A percentile compares a stretch with the other conserved stretches of the same genome.
phyloP scores from a whole-genome alignment of 2,797 vertebrate species.

The Miichthys miiuy region DNA sequence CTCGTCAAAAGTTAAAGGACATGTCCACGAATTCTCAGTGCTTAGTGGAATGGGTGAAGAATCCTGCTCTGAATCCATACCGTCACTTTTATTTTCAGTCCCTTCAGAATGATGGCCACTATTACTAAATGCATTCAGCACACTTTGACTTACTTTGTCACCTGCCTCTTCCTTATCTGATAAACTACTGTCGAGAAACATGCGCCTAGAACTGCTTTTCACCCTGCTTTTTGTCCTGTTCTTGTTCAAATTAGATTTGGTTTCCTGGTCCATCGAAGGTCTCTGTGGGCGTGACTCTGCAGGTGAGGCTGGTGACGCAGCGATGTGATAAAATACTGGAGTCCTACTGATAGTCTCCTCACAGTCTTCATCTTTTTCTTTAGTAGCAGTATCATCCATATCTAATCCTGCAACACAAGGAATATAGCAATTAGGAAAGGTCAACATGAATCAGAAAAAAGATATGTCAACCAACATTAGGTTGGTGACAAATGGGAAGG shows the following conservation, averaged over 20 bases:
- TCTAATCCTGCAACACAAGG: slow-evolving; percentile 80
- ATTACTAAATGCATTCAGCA: slow-evolving; percentile 19
- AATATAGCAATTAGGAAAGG: slow-evolving; percentile 24
- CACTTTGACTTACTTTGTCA: slow-evolving; percentile 23
- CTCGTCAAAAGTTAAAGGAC: slow-evolving; percentile 74
- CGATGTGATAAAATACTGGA: slow-evolving; percentile 39
- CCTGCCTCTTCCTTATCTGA: slow-evolving; percentile 64
- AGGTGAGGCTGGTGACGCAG: slow-evolving; percentile 19
- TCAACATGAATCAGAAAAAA: not conserved
- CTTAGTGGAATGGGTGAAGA: slow-evolving; percentile 13
- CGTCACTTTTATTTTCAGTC: slow-evolving; percentile 15
- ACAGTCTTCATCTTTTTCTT: slow-evolving; percentile 54
- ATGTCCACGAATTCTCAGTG: slow-evolving; percentile 67
- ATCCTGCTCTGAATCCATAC: slow-evolving; percentile 23
- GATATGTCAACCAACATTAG: not conserved
- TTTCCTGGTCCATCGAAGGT: slow-evolving; percentile 36
- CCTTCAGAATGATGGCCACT: slow-evolving; percentile 16
- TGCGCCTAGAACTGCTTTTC: slow-evolving; percentile 71
- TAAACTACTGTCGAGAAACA: slow-evolving; percentile 72
- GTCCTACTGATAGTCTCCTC: slow-evolving; percentile 51
- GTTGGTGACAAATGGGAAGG: slow-evolving; percentile 20
- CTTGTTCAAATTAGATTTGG: slow-evolving; percentile 33
- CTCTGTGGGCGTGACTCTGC: slow-evolving; percentile 13
- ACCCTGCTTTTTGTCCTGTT: slow-evolving; percentile 73
- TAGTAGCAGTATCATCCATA: slow-evolving; percentile 33